Evolutionary conservation across 2,888 invertebrate genomes (phyloP), one percentile per base, ranked within the genome.

Genomic region (Rhyacophila evoluta): DNA sequence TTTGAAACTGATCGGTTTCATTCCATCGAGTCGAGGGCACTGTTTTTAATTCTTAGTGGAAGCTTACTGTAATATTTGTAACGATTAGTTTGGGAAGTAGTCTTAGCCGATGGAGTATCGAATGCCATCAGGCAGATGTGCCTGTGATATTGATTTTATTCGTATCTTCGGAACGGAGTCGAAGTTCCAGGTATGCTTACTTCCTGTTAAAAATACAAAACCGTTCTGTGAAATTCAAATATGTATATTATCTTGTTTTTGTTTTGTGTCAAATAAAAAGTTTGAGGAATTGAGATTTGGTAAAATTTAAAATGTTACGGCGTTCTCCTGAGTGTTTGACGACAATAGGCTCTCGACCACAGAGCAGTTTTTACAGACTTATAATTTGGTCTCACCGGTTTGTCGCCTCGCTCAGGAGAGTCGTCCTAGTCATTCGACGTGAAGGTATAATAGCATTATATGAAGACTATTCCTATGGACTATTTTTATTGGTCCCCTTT

Each of bases 121-220:
- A 12, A 12, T 41, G 11, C 79, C 77, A 78, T 81, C 79, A 77
- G 81, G 84, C 86, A 89, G 91, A 89, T 89, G 91, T 90, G 91
- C 92, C 92, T 92, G 92, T 92, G 92, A 92, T 92, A 92, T 91
- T 91, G 91, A 55, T 55, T 19, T 55, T 55, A 55, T 55, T 41
- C 19, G 91, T 91, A 91, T 91, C 90, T 91, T 91, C 91, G 91
- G 91, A 91, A 91, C 25, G 25, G 10, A 8, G 19, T 55, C 19
- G 55, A 55, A 19, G 55, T 55, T 55, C 19, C 55, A 19, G 55
- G 55, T 55, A 19, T 2, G 55, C 55, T 55, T 19, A 8, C 55
- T 55, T 2, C 10, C 55, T 55, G 55, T 55, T 1, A 25, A 55
- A 19, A 55, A 55, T 55, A 55, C 55, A 55, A 55, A 55, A 55